Evolutionary conservation across 2,888 invertebrate species (phyloP).

Genomic region (Drosophila fungiperda): DNA sequence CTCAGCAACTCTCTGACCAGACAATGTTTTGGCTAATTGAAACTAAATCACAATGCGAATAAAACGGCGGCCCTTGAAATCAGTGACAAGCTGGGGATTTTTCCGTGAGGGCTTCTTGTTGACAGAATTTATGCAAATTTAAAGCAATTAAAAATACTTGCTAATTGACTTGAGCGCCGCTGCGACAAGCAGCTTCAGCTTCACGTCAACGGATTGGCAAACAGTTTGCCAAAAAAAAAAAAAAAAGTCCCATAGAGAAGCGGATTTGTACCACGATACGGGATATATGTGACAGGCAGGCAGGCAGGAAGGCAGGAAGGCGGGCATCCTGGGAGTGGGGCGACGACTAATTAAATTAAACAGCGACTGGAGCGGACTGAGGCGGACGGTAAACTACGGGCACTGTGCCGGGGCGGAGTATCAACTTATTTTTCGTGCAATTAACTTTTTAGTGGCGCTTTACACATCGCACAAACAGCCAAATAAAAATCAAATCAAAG

Average conservation of each 20-base stretch:
- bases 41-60: conserved; percentile 58
- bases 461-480: conserved; percentile 57
- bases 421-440: conserved; percentile 80
- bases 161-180: conserved; percentile 74
- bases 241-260: conserved; percentile 20
- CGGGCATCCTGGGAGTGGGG: conserved; percentile 12
- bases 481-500: conserved; percentile 77
- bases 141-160: conserved; percentile 79
- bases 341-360: conserved; percentile 75
- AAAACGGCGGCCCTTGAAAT: not conserved
- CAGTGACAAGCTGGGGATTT: not conserved
- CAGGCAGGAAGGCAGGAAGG: conserved; percentile 27
- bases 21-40: conserved; percentile 66
- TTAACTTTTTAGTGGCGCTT: conserved; percentile 75
- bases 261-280: conserved; percentile 19
- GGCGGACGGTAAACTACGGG: conserved; percentile 53
- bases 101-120: conserved; percentile 54
- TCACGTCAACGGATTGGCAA: conserved; percentile 49
- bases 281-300: conserved; percentile 5
- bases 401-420: conserved; percentile 52
- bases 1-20: conserved; percentile 27
- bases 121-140: conserved; percentile 79
- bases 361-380: conserved; percentile 68
- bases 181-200: conserved; percentile 40
- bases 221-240: conserved; percentile 29